Percentiles rank a stretch among this genome's conserved stretches.
These are phyloP conservation scores for Grammomys dolichurus DNA, from an alignment of 2,113 vertebrate species.

Conservation along the genomic window DNA sequence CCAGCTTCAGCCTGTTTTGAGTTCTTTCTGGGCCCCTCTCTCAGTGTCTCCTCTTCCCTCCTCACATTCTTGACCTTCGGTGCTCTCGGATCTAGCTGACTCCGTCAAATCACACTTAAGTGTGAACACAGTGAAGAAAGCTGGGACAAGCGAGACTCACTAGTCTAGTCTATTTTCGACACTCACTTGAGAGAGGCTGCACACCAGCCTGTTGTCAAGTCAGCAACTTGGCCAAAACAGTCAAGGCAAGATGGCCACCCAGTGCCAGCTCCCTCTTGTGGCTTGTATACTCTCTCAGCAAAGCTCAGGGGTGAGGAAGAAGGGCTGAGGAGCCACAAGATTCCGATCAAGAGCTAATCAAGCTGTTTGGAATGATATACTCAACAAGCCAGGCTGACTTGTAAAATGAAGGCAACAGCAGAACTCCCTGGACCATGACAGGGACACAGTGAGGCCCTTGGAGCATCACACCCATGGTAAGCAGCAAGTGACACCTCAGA, in stretches of 20 bases:
- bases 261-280: background rate
- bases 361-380: background rate
- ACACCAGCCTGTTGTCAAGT: background rate
- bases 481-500: background rate
- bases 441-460: background rate
- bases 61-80: slow-evolving; percentile 68
- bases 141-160: background rate
- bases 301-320: background rate
- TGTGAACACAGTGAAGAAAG: background rate
- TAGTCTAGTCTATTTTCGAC: background rate
- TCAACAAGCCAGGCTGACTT: background rate
- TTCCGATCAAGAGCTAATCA: background rate
- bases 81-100: slow-evolving; percentile 61
- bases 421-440: too few species aligned
- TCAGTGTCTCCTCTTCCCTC: slow-evolving; percentile 70
- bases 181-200: background rate
- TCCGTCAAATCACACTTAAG: slow-evolving; percentile 21
- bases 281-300: background rate
- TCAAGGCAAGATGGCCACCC: too few species aligned
- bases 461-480: background rate
- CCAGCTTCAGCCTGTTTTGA: slow-evolving; percentile 36
- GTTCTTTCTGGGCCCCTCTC: slow-evolving; percentile 67
- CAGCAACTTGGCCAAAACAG: background rate
- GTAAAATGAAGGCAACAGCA: background rate
- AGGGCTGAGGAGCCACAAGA: background rate